Base-by-base conservation (phyloP, 92 coral and sea anemone genomes). In the Actinernus sp. region DNA sequence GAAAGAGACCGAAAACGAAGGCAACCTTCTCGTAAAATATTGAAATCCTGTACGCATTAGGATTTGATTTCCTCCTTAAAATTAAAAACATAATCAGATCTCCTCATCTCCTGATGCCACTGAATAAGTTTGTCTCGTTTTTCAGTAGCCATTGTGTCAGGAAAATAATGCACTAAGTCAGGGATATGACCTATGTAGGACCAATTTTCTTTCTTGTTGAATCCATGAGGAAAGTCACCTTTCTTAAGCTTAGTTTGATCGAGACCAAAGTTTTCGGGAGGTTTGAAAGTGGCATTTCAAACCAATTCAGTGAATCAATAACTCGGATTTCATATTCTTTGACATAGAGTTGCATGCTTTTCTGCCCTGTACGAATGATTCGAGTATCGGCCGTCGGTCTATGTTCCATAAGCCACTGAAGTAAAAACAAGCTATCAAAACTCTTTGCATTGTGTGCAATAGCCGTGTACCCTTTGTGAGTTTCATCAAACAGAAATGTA, bases 11-110 rank as follows among this genome's bases (percentile, higher is more conserved):
- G 52, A 58, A 71, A 57, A 4, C 48, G 43, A 1, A 57, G 9
- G 32, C 80, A 71, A 31, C 78, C 16, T 58, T 14, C 30, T 38
- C 67, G 52, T 31, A 71, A 57, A 26, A 71, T 71, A 7, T 48
- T 56, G 12, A 71, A 66, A 27, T 71, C 78, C 26, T 71, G 65
- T 0, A 39, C 26, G 23, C 74, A 66, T 8, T 66, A 66, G n/a
- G n/a, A n/a, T n/a, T n/a, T n/a, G n/a, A n/a, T n/a, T n/a, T n/a
- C n/a, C n/a, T n/a, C n/a, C n/a, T n/a, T n/a, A n/a, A n/a, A n/a
- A n/a, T n/a, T n/a, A n/a, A n/a, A n/a, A n/a, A n/a, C n/a, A n/a
- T n/a, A n/a, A n/a, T n/a, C n/a, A n/a, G n/a, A n/a, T n/a, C n/a
- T n/a, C n/a, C n/a, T n/a, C n/a, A n/a, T n/a, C n/a, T n/a, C n/a